Conservation (phyloP, 1,140 invertebrate species). For the Bacillus rossius region DNA sequence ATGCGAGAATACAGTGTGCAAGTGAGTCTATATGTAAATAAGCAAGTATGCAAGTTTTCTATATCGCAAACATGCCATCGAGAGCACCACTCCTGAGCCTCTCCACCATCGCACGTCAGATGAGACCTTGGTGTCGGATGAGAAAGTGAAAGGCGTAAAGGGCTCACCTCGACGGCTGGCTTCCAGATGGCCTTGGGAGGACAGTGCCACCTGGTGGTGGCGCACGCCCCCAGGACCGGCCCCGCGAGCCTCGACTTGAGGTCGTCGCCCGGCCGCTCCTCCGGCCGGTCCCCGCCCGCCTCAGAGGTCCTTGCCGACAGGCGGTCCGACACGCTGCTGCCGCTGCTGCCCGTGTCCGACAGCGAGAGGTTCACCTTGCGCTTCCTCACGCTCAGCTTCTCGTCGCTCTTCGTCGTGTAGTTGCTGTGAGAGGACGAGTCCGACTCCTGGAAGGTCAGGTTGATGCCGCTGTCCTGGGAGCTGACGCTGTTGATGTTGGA, state of each 20-base stretch:
- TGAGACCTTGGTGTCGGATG: too few species aligned
- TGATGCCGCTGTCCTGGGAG: slow-evolving; percentile 71
- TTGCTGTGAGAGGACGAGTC: slow-evolving; percentile 6
- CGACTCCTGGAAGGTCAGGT: slow-evolving; percentile 59
- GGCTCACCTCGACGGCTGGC: slow-evolving; percentile 62
- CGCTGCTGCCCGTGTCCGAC: neutral
- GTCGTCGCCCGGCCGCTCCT: neutral
- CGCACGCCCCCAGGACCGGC: neutral
- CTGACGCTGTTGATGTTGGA: slow-evolving; percentile 55
- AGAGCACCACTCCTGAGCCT: too few species aligned
- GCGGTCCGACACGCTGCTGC: neutral
- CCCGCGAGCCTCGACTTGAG: too few species aligned
- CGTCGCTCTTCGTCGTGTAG: neutral
- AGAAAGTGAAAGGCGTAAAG: too few species aligned
- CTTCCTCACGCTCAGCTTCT: neutral
- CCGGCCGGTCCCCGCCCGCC: too few species aligned
- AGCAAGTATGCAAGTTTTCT: too few species aligned
- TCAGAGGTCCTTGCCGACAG: too few species aligned
- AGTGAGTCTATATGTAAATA: too few species aligned
- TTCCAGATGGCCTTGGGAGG: slow-evolving; percentile 79
- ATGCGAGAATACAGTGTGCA: too few species aligned
- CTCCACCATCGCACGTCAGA: too few species aligned
- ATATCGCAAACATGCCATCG: too few species aligned
- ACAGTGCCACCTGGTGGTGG: slow-evolving; percentile 55
- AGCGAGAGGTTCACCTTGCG: neutral